Evolutionary conservation across 2,888 invertebrate species (phyloP).

Genomic region (Protonemura montana): DNA sequence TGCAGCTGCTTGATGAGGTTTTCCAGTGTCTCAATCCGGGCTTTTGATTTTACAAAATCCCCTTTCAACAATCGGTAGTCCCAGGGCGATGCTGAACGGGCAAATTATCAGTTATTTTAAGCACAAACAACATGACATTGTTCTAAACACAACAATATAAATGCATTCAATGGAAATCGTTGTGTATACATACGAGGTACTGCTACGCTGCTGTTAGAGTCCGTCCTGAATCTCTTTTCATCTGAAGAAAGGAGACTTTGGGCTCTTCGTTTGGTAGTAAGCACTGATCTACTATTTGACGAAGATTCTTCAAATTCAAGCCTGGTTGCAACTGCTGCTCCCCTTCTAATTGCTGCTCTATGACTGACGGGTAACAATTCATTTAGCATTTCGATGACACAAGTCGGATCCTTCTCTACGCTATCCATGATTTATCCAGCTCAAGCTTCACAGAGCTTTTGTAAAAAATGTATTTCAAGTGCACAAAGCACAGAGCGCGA

Average conservation of each 20-base stretch:
- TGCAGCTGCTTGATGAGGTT: slow-evolving; percentile 73
- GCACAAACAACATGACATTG: not conserved
- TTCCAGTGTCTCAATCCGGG: slow-evolving; percentile 66
- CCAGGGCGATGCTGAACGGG: slow-evolving; percentile 67
- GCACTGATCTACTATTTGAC: not conserved
- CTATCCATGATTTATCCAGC: not conserved
- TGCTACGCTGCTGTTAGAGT: not conserved
- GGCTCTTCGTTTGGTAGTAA: not conserved
- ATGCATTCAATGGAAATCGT: too few species aligned
- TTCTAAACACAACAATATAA: too few species aligned
- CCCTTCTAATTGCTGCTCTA: not conserved
- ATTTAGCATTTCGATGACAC: slow-evolving; percentile 23
- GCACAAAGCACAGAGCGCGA: too few species aligned
- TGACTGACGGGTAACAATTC: not conserved
- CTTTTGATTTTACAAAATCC: slow-evolving; percentile 69
- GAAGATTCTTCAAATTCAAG: slow-evolving; percentile 22
- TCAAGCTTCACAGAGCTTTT: too few species aligned
- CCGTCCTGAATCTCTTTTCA: not conserved
- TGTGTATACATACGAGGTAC: slow-evolving; percentile 14
- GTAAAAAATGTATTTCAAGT: too few species aligned
- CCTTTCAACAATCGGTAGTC: slow-evolving; percentile 70
- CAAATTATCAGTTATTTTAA: not conserved
- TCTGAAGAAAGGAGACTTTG: not conserved
- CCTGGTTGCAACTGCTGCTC: slow-evolving; percentile 29
- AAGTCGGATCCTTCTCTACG: slow-evolving; percentile 29